Evolutionary conservation across 2,888 invertebrate species (phyloP), one percentile per base, ranked within the genome.

Genomic region (Andricus quercusramuli): DNA sequence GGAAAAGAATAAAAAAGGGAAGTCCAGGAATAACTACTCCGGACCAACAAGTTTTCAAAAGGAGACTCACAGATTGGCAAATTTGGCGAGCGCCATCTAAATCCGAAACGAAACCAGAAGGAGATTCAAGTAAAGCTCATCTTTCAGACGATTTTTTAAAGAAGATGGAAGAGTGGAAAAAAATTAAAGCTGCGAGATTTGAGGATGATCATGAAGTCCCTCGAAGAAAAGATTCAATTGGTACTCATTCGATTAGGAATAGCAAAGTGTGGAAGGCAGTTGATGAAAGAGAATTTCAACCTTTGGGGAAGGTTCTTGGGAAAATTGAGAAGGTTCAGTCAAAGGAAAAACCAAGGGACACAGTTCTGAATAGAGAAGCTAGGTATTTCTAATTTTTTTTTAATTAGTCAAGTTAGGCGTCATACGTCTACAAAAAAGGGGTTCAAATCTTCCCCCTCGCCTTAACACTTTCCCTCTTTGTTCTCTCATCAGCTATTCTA

Each of bases 101-200:
- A 56, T 29, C 74, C 1, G 74, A 74, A 74, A 56, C 74, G 6
- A 82, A 25, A 79, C 17, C 37, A 20, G 74, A 56, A n/a, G 56
- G 74, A 4, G 74, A 74, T n/a, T n/a, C 56, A 4, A 74, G 74
- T n/a, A 94, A 95, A 80, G 94, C 95, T 85, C 95, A 96, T 85
- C 93, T 97, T 17, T 96, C 96, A 96, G 32, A 97, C 82, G 97
- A 98, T 88, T 97, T 97, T 90, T 94, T 96, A 56, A 96, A 96
- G 88, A 97, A 96, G 93, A 94, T 97, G 93, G 96, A 97, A 89
- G 96, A 96, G 93, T 98, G 98, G 98, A 97, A 96, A 89, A 95
- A 95, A 84, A 95, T 96, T 90, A 97, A 97, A 90, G 94, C 95
- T 67, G 94, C 94, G 0, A 95, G 94, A 80, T 94, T 0, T 94